These are phyloP conservation scores for Hydropotes inermis DNA, from an alignment of 2,113 vertebrate genomes.

Conservation along the genomic window DNA sequence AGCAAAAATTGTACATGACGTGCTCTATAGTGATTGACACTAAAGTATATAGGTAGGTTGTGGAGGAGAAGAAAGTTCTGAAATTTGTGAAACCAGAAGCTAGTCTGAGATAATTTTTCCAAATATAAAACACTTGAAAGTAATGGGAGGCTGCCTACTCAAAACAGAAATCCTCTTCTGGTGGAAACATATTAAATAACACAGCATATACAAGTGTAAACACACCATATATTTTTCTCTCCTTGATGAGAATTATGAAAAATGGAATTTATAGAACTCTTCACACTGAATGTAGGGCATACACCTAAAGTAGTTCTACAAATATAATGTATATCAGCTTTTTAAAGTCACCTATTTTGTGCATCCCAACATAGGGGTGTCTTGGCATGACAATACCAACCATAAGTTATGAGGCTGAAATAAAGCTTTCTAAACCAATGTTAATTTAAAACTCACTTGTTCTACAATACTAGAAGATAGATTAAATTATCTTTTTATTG, in stretches of 20 bases:
- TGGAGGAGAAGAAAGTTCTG: background rate
- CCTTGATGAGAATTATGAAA: background rate
- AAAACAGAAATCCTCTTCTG: background rate
- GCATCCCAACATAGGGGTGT: background rate
- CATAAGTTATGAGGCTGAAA: background rate
- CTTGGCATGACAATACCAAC: background rate
- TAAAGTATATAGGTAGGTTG: background rate
- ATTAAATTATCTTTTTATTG: background rate
- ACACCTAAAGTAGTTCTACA: background rate
- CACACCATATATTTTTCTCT: background rate
- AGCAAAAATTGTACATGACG: background rate
- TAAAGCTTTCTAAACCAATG: background rate
- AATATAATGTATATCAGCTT: background rate
- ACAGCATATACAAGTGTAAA: background rate
- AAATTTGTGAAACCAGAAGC: background rate
- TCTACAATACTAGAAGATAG: background rate
- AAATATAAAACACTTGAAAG: background rate
- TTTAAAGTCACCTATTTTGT: background rate
- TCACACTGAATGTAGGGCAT: background rate
- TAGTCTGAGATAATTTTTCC: background rate
- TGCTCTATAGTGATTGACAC: background rate
- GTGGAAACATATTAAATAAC: background rate
- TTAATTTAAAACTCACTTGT: background rate
- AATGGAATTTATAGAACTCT: background rate
- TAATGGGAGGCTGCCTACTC: background rate